These are phyloP conservation scores for Oceanodroma tethys DNA, from an alignment of 2,113 vertebrate genomes.

Conservation along the genomic window DNA sequence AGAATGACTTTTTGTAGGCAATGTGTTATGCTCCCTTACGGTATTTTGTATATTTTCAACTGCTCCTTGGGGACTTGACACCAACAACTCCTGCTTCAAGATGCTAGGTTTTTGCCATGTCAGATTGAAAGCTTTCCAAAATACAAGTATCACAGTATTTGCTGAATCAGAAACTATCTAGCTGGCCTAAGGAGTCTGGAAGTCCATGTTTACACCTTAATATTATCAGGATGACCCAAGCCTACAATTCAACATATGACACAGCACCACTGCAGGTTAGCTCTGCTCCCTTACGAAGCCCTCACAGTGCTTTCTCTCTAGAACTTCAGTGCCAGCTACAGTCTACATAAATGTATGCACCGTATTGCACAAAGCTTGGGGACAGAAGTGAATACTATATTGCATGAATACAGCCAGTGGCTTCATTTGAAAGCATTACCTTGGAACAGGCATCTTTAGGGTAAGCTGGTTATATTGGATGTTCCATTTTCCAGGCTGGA, in stretches of 20 bases:
- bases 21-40: neutral
- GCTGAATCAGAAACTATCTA: neutral
- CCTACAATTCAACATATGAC: neutral
- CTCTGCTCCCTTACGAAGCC: neutral
- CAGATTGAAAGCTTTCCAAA: neutral
- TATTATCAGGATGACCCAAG: neutral
- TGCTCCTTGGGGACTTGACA: neutral
- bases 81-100: neutral
- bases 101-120: neutral
- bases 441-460: constrained; percentile 86
- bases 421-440: constrained; percentile 70
- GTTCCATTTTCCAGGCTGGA: constrained; percentile 85
- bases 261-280: neutral
- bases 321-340: neutral
- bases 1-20: neutral
- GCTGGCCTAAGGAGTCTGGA: neutral
- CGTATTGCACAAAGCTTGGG: neutral
- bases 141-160: neutral
- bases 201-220: neutral
- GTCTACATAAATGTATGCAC: neutral
- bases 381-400: neutral
- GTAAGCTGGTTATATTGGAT: constrained; percentile 84
- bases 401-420: neutral
- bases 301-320: neutral
- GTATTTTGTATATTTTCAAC: neutral